Conservation (phyloP, 2,888 invertebrate species). For the Conops quadrifasciatus region DNA sequence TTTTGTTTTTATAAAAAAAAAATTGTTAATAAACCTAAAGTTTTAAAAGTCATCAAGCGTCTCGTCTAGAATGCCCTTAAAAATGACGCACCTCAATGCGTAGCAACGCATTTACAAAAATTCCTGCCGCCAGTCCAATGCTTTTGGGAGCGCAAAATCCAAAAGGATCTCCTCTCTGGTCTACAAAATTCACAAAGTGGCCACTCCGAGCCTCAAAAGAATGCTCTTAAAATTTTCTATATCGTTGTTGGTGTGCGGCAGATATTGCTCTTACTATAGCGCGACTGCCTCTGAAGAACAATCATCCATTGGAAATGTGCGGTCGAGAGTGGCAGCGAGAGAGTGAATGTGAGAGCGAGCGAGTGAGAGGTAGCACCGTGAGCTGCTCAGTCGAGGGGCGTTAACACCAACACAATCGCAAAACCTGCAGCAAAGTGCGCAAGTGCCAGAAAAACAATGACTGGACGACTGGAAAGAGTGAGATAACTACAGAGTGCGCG, state of each 20-base stretch:
- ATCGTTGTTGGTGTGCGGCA: too few relatives aligned
- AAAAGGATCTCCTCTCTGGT: too few relatives aligned
- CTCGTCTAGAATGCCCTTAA: too few relatives aligned
- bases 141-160: not conserved
- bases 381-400: slow-evolving; percentile 41
- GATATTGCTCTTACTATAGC: too few relatives aligned
- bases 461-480: slow-evolving; percentile 42
- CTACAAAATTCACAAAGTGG: slow-evolving; percentile 44
- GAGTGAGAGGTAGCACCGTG: not conserved
- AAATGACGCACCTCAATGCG: slow-evolving; percentile 36
- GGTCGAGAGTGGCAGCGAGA: not conserved
- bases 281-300: too few relatives aligned
- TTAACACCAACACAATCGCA: slow-evolving; percentile 40
- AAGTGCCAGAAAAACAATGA: slow-evolving; percentile 9
- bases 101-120: slow-evolving; percentile 27
- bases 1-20: too few relatives aligned
- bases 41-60: not conserved
- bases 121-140: slow-evolving; percentile 30
- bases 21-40: not conserved
- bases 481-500: slow-evolving; percentile 27
- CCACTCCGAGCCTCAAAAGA: not conserved
- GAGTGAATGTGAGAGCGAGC: slow-evolving; percentile 11
- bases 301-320: slow-evolving; percentile 14
- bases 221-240: not conserved
- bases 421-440: slow-evolving; percentile 30